Evolutionary conservation across 2,888 invertebrate species (phyloP), one percentile per base, ranked within the genome.

Genomic region (Ophion obscuratus): DNA sequence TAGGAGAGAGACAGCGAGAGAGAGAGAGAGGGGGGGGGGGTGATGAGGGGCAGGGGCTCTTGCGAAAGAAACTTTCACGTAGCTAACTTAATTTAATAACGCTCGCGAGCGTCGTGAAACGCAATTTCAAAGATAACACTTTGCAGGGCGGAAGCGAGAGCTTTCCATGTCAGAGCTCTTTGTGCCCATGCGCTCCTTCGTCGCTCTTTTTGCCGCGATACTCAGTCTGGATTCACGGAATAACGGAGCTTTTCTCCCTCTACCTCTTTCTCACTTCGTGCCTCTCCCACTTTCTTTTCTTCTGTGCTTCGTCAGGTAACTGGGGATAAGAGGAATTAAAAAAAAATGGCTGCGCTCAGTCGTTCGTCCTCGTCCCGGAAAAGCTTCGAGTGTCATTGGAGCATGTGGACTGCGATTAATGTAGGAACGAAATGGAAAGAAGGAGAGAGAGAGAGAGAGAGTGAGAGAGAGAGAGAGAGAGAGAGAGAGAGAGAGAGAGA

Each of bases 71-170:
- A 91, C 89, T 91, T 90, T 90, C 88, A 89, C 88, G 89, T 87
- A 90, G 91, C 91, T 90, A 91, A 89, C 90, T 92, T 91, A 92
- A 92, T 93, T 92, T 91, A 92, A 92, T 92, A 91, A 92, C 89
- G 89, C 89, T 89, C 78, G 81, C 67, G 86, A 81, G 86, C 83
- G 73, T 89, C 89, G 84, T 88, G 89, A 88, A 91, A 91, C 89
- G 90, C 91, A 91, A 92, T 93, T 93, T 92, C 91, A 90, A 90
- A 91, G 91, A 92, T 92, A 92, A 92, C 91, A 87, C 90, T 92
- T 89, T 90, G 89, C 89, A 86, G 84, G 86, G 83, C 82, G 85
- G 88, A 84, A 85, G 89, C 81, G 77, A 75, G 76, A 80, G 81
- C 81, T 57, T 80, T 86, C 85, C 66, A 74, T 77, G 87, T 62